Conservation (phyloP, 2,888 invertebrate genomes). For the Coenonympha glycerion region DNA sequence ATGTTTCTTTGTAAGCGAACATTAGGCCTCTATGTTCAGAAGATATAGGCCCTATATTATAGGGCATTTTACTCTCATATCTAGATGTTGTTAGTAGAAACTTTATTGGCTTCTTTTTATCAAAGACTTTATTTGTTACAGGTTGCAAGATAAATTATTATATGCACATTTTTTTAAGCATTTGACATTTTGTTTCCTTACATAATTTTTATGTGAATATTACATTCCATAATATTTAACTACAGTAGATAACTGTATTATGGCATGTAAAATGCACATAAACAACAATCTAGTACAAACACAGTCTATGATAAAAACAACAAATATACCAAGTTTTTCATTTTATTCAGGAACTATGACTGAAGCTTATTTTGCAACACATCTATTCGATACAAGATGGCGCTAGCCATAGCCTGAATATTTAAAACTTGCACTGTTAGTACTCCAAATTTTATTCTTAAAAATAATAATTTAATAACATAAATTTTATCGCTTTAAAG, state of each 20-base stretch:
- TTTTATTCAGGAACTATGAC: not conserved
- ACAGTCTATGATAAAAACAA: too few relatives aligned
- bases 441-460: too few relatives aligned
- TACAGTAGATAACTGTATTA: too few relatives aligned
- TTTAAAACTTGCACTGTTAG: too few relatives aligned
- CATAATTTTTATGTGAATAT: too few relatives aligned
- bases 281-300: too few relatives aligned
- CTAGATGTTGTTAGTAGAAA: not conserved
- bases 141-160: not conserved
- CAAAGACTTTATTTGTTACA: not conserved
- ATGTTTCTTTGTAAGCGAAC: constrained; percentile 34
- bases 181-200: too few relatives aligned
- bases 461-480: too few relatives aligned
- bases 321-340: not conserved
- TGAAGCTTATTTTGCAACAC: not conserved
- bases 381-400: constrained; percentile 42
- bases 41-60: not conserved
- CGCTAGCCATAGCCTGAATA: constrained; percentile 17
- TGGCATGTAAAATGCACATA: too few relatives aligned
- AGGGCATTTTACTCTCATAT: constrained; percentile 5
- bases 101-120: not conserved
- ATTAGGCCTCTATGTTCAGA: constrained; percentile 35
- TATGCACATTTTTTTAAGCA: not conserved
- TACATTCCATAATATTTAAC: too few relatives aligned
- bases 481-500: too few relatives aligned